Evolutionary conservation across 2,797 vertebrate species (phyloP).

Genomic region (Bradypodion ventrale): DNA sequence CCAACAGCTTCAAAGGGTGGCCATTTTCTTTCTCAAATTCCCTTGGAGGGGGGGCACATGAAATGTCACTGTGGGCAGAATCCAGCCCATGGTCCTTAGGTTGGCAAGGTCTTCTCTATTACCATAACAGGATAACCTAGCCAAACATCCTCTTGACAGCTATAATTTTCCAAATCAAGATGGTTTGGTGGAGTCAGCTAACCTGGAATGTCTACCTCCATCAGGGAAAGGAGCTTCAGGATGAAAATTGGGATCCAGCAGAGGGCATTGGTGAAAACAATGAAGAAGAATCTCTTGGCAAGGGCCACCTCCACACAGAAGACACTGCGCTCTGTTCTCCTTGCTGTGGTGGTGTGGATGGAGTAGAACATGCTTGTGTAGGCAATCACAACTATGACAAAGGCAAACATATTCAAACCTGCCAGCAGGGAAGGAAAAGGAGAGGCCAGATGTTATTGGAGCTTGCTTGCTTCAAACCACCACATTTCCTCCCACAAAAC

Average conservation of each 20-base stretch:
- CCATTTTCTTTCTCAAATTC: too few relatives aligned
- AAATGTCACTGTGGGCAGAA: too few relatives aligned
- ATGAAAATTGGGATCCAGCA: constrained; percentile 76
- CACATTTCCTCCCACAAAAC: too few relatives aligned
- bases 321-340: constrained; percentile 7
- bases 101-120: too few relatives aligned
- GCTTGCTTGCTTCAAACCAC: too few relatives aligned
- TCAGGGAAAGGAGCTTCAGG: constrained; percentile 70
- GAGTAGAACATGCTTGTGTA: constrained; percentile 73
- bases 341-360: constrained; percentile 54
- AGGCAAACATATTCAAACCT: constrained; percentile 73
- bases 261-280: constrained; percentile 68
- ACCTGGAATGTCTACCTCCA: constrained; percentile 74
- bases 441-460: neutral
- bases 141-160: neutral
- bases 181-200: neutral
- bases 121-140: too few relatives aligned
- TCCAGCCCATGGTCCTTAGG: too few relatives aligned
- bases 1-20: too few relatives aligned
- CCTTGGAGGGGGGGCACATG: too few relatives aligned
- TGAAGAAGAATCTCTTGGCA: constrained; percentile 71
- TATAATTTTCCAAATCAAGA: neutral
- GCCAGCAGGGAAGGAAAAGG: neutral
- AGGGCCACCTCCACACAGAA: constrained; percentile 66
- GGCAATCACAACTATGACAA: constrained; percentile 71